phyloP scores from a whole-genome alignment of 2,797 vertebrate species.

The Epinephelus coioides region DNA sequence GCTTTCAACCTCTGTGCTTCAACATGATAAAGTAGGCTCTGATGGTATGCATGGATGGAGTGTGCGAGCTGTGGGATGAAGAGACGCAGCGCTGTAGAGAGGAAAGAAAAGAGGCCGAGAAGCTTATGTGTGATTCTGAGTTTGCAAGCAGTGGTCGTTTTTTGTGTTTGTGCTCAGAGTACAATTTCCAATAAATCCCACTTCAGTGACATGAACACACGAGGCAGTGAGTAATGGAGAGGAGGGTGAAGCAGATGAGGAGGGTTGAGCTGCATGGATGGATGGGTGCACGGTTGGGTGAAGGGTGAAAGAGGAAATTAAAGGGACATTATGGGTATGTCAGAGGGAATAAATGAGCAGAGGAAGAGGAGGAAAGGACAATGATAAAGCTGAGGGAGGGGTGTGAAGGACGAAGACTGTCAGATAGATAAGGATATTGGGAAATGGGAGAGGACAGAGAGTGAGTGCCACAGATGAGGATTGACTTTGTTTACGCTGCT shows the following conservation, averaged over 20 bases:
- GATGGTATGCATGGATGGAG: slow-evolving; percentile 57
- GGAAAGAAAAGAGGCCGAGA: slow-evolving; percentile 6
- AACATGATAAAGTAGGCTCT: slow-evolving; percentile 58
- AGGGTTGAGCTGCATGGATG: slow-evolving; percentile 37
- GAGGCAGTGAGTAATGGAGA: slow-evolving; percentile 2
- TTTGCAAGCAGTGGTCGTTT: slow-evolving; percentile 3
- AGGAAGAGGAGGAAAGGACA: slow-evolving; percentile 40
- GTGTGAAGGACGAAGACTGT: slow-evolving; percentile 52
- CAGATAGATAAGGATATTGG: slow-evolving; percentile 7
- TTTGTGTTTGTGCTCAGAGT: slow-evolving; percentile 7
- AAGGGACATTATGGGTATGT: slow-evolving; percentile 47
- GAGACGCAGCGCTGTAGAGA: neutral
- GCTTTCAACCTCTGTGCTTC: slow-evolving; percentile 67
- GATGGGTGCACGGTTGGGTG: slow-evolving; percentile 53
- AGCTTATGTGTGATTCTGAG: slow-evolving; percentile 5
- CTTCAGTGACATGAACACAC: neutral
- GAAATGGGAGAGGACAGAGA: slow-evolving; percentile 10
- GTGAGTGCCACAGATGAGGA: neutral
- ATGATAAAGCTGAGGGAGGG: slow-evolving; percentile 18
- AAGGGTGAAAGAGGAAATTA: slow-evolving; percentile 63
- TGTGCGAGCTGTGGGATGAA: neutral
- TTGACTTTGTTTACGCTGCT: slow-evolving; percentile 35
- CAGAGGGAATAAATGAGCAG: slow-evolving; percentile 54
- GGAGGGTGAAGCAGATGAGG: slow-evolving; percentile 38
- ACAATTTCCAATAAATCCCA: slow-evolving; percentile 16